These are phyloP conservation scores for Plecotus auritus DNA, from an alignment of 2,113 vertebrate genomes.

Conservation along the genomic window DNA sequence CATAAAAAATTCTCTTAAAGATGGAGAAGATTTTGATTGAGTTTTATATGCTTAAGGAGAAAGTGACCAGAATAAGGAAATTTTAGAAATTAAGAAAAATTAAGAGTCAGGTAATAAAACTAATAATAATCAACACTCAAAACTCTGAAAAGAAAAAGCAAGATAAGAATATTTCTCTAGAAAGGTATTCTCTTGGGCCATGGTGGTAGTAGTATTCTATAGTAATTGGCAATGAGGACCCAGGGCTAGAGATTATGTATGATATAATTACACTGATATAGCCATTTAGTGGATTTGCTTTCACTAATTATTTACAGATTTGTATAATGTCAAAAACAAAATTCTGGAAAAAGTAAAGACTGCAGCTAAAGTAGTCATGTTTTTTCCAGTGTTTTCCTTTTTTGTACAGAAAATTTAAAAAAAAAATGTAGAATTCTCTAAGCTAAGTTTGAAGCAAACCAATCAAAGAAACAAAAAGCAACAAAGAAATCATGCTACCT, in stretches of 20 bases:
- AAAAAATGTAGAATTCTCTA: background rate
- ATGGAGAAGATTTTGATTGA: background rate
- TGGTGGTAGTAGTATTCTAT: background rate
- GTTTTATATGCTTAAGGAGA: background rate
- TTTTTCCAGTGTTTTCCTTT: background rate
- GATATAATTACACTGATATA: background rate
- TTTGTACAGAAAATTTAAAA: background rate
- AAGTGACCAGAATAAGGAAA: background rate
- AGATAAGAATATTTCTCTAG: background rate
- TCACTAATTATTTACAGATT: background rate
- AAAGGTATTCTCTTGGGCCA: background rate
- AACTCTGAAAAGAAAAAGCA: background rate
- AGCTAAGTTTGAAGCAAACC: background rate
- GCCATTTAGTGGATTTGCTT: background rate
- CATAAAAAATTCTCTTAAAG: background rate
- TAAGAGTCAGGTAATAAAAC: background rate
- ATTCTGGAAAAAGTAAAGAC: background rate
- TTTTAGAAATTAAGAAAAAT: background rate
- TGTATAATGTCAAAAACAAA: background rate
- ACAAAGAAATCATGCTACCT: background rate
- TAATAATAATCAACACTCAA: background rate
- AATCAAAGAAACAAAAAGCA: background rate
- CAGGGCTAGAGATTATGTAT: background rate
- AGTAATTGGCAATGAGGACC: background rate
- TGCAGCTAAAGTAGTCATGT: background rate